phyloP scores from a whole-genome alignment of 1,140 invertebrate genomes.

The Drosophila quadrilineata region DNA sequence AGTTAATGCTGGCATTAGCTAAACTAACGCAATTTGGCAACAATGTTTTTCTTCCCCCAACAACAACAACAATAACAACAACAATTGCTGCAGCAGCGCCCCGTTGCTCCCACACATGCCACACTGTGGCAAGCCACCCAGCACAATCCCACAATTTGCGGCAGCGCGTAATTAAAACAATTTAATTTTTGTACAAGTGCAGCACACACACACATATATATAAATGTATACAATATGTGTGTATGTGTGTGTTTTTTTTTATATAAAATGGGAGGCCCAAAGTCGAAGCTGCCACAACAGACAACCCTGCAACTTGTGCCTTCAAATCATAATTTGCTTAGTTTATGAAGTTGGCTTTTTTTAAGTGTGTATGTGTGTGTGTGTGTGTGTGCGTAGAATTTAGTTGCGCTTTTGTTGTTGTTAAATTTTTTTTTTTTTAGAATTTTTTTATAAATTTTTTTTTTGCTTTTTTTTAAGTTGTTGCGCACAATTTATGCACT shows the following conservation, averaged over 20 bases:
- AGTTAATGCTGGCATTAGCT: slow-evolving; percentile 40
- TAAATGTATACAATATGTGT: background rate
- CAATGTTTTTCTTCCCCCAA: slow-evolving; percentile 64
- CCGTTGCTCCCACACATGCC: background rate
- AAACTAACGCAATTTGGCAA: slow-evolving; percentile 71
- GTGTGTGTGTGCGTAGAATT: slow-evolving; percentile 15
- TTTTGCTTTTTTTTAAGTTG: slow-evolving; percentile 35
- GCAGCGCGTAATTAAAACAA: slow-evolving; percentile 79
- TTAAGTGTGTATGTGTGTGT: slow-evolving; percentile 22
- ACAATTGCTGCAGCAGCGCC: slow-evolving; percentile 24
- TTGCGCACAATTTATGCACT: slow-evolving; percentile 77
- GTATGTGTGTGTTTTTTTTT: too few species aligned
- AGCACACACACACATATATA: background rate
- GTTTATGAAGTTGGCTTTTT: slow-evolving; percentile 73
- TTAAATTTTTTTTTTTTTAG: slow-evolving; percentile 1
- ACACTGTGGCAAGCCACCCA: background rate
- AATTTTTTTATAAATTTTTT: background rate
- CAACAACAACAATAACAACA: slow-evolving; percentile 44
- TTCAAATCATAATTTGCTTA: slow-evolving; percentile 80
- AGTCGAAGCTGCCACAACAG: slow-evolving; percentile 45
- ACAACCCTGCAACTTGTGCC: slow-evolving; percentile 53
- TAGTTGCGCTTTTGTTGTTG: slow-evolving; percentile 34
- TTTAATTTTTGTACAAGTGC: slow-evolving; percentile 77
- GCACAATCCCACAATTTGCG: slow-evolving; percentile 56
- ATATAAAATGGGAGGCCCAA: slow-evolving; percentile 28